Evolutionary conservation across 2,113 vertebrate genomes (phyloP), one percentile per base, ranked within the genome.

Genomic region (Oryzias javanicus): DNA sequence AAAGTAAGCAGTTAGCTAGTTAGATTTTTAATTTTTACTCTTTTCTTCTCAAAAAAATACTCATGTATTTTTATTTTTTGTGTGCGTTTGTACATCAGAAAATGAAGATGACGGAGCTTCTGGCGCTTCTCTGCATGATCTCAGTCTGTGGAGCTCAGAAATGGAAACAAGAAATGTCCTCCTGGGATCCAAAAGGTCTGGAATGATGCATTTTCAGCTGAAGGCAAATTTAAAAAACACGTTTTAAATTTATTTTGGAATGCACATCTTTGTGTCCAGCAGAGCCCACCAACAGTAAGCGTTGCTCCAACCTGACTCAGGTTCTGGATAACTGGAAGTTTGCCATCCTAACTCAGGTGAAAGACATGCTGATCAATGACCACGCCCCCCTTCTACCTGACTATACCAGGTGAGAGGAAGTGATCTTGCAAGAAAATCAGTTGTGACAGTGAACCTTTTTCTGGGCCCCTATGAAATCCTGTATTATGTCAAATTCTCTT

Each of bases 271-370:
- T 67, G n/a, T 64, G 41, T 72, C 10, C 82, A 90, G 79, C 85
- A 61, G 78, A 79, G 35, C 78, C 82, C 48, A 29, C 25, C 0
- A 66, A 73, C 1, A 48, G 45, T 3, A 90, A 80, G 63, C 89
- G 90, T n/a, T 95, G 94, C 5, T 91, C 94, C 66, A 96, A 96
- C 82, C 82, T 96, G 56, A 95, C 94, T 24, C 88, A 92, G 50
- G 91, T 95, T 0, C 80, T 95, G 89, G 94, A 96, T 85, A 96
- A 95, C 87, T 95, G 94, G 94, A 94, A 92, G 67, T 95, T 91
- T 73, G 94, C 94, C 40, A 95, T 95, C 78, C 65, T 94, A 22
- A 90, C 90, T 45, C 93, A 94, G 82, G 84, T 94, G 64, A 91
- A 92, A 65, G 93, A 93, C 71, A 67, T 95, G 65, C 91, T 96